Evolutionary conservation across 1,140 invertebrate genomes (phyloP), one percentile per base, ranked within the genome.

Genomic region (Leptopilina boulardi): DNA sequence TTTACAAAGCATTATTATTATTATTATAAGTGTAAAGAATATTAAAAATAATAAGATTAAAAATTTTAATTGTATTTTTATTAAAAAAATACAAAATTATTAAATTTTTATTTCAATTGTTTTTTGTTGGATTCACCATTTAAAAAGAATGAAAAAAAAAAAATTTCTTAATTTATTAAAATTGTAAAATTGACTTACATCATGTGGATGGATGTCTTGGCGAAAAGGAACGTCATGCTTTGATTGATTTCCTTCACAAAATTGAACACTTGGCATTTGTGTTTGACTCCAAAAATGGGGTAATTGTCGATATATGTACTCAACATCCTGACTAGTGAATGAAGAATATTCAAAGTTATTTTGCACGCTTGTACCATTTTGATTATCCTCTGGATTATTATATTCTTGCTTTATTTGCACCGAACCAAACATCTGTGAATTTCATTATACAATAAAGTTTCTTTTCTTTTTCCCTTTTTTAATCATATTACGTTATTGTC

Each of bases 341-440:
- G 85, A 82, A 34, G 88, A 83, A 85, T 90, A 91, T 70, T 90
- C 87, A 11, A 87, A 82, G 80, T 77, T 82, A 71, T 82, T 82
- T 74, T 84, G 86, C 77, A 82, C 77, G 77, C 80, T 84, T 74
- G 83, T 83, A 77, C 78, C 83, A 83, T 80, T 84, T 38, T 84
- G 82, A 76, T 79, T 88, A 71, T 91, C 89, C 70, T 91, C 90
- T 70, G 85, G 76, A 77, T 78, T 82, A 74, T 84, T 84, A 80
- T 86, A 91, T 83, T 91, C 90, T 79, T 91, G 87, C 79, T 91
- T 91, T 81, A 91, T 89, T 81, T 89, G 89, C 74, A 91, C 79
- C 73, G 89, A 87, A 82, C 87, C 86, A 80, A 90, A 91, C 90
- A 91, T 91, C 90, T 91, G 79, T 21, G 77, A 80, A 74, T 80